A percentile compares a stretch with the other conserved stretches of the same genome.
phyloP scores from a whole-genome alignment of 2,113 vertebrate genomes.

The Ophthalmolycus amberensis region DNA sequence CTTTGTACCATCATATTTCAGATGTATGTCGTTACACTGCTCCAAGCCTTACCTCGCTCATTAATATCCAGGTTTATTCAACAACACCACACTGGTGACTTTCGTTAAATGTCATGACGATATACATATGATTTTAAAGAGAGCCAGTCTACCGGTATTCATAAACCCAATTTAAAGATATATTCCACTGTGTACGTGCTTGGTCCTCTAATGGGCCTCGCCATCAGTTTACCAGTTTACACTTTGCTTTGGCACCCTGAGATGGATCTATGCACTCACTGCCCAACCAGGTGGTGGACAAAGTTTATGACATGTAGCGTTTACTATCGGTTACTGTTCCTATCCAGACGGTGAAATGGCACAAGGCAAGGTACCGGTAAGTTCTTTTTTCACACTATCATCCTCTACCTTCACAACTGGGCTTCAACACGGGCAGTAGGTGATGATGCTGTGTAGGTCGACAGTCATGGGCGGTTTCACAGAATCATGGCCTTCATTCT shows the following conservation, averaged over 20 bases:
- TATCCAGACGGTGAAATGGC: not conserved
- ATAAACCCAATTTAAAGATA: not conserved
- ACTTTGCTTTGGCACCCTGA: not conserved
- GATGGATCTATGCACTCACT: not conserved
- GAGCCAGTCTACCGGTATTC: not conserved
- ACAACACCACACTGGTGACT: not conserved
- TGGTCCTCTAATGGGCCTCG: not conserved
- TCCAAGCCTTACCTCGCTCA: not conserved
- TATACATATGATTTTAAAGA: slow-evolving; percentile 5
- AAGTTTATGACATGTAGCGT: not conserved
- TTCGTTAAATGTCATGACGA: not conserved
- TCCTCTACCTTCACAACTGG: not conserved
- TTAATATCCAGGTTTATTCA: slow-evolving; percentile 4
- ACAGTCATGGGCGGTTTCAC: not conserved
- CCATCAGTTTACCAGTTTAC: not conserved
- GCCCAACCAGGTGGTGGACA: not conserved
- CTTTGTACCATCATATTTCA: slow-evolving; percentile 16
- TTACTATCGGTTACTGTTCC: not conserved
- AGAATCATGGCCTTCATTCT: not conserved
- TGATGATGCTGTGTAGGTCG: not conserved
- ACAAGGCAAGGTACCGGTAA: not conserved
- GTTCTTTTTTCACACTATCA: not conserved
- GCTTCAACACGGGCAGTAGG: not conserved
- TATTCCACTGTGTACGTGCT: not conserved
- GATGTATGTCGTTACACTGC: not conserved